Evolutionary conservation across 2,797 vertebrate species (phyloP), one percentile per base, ranked within the genome.

Genomic region (Gymnothorax javanicus): DNA sequence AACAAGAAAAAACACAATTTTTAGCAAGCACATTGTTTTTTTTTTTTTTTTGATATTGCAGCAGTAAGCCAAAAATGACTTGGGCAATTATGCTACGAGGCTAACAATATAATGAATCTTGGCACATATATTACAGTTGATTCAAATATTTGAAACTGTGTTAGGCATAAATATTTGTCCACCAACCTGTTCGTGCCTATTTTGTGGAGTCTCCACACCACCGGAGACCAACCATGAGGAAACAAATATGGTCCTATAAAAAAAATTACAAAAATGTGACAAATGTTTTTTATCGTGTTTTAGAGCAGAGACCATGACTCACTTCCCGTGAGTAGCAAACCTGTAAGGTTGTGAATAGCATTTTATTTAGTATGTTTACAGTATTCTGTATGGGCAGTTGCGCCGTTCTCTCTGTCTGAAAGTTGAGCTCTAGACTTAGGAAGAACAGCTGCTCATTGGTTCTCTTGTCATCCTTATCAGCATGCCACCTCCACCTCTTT

Each of bases 251-350:
- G 23, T 67, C 43, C 75, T 33, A 13, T 79, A 23, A 75, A 79
- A 54, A 81, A n/a, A 23, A 81, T 23, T 81, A 52, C 20, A 43
- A 81, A 81, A 81, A 81, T 56, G 77, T 54, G 77, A 43, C 77
- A 81, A 81, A 56, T 52, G 52, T 52, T 52, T 56, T 7, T 81
- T 81, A 23, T 52, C 77, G 52, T 81, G 50, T 50, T n/a, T 81
- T 52, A 56, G 20, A 81, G 23, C 52, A 20, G 77, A 54, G 77
- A 54, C 50, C n/a, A 54, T 56, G 77, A 81, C 50, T 81, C 77
- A 56, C 77, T 56, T 81, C 15, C 50, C 52, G 17, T 54, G 77
- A 56, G 77, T 8, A 56, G 50, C 7, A 23, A 33, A 56, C 20
- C 20, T 23, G 75, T 54, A 9, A 13, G 43, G 4, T 43, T 15